phyloP scores from a whole-genome alignment of 2,888 invertebrate species.

The Azorinus chamasolen region DNA sequence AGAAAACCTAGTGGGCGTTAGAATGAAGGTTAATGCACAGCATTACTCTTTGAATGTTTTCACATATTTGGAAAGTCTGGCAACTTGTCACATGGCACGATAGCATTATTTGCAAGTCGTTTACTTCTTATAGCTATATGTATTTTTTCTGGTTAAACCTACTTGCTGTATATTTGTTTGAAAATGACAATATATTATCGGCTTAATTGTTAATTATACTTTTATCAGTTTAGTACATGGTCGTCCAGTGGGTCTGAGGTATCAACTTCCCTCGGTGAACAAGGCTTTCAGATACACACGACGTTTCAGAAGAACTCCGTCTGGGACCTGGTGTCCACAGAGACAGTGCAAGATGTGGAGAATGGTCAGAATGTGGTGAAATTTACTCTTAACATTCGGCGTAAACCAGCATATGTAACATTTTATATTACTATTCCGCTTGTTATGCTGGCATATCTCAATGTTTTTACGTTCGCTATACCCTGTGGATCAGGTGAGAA shows the following conservation, averaged over 20 bases:
- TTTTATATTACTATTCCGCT: conserved; percentile 53
- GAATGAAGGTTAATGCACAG: too few species aligned
- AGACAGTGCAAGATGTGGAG: conserved; percentile 13
- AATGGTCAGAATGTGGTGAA: conserved; percentile 28
- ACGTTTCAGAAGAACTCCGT: conserved; percentile 46
- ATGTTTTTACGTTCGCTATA: conserved; percentile 47
- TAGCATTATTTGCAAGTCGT: too few species aligned
- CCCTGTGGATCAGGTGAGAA: conserved; percentile 49
- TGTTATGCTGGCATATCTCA: conserved; percentile 45
- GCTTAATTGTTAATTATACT: too few species aligned
- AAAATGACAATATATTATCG: too few species aligned
- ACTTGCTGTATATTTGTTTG: too few species aligned
- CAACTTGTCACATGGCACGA: too few species aligned
- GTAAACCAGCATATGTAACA: conserved; percentile 44
- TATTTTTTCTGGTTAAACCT: too few species aligned
- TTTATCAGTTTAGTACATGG: conserved; percentile 55
- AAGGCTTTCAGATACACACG: conserved; percentile 39
- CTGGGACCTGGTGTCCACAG: conserved; percentile 32
- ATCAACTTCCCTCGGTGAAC: conserved; percentile 25
- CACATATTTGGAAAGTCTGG: too few species aligned
- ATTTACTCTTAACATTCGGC: conserved; percentile 34
- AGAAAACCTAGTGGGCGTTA: too few species aligned
- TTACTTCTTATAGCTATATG: too few species aligned
- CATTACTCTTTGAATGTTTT: too few species aligned
- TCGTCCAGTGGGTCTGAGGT: conserved; percentile 27